Conservation (phyloP, 1,140 invertebrate species). For the Psix sp. region DNA sequence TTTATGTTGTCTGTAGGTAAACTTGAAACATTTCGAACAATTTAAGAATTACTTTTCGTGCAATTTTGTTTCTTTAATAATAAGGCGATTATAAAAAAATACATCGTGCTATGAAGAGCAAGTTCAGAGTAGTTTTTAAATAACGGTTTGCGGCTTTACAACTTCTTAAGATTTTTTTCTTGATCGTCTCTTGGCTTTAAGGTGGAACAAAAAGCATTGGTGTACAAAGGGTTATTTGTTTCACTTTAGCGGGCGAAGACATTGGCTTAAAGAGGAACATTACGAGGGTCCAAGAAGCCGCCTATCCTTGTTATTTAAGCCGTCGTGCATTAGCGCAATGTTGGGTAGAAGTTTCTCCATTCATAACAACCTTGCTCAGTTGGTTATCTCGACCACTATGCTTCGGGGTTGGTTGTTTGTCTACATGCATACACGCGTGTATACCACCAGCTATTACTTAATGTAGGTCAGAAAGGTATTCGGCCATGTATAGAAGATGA, state of each 20-base stretch:
- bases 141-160: too few relatives aligned
- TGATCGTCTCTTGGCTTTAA: too few relatives aligned
- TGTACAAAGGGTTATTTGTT: slow-evolving; percentile 16
- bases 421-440: slow-evolving; percentile 47
- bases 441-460: slow-evolving; percentile 55
- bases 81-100: too few relatives aligned
- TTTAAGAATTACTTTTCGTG: too few relatives aligned
- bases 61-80: too few relatives aligned
- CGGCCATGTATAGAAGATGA: slow-evolving; percentile 44
- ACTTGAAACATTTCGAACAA: too few relatives aligned
- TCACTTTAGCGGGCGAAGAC: slow-evolving; percentile 21
- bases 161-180: too few relatives aligned
- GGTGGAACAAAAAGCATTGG: slow-evolving; percentile 17
- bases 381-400: slow-evolving; percentile 54
- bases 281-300: slow-evolving; percentile 26
- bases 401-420: slow-evolving; percentile 59
- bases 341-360: slow-evolving; percentile 70
- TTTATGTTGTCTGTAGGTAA: too few relatives aligned
- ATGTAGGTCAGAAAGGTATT: slow-evolving; percentile 69
- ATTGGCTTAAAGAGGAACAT: slow-evolving; percentile 39
- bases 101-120: too few relatives aligned
- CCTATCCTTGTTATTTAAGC: slow-evolving; percentile 42
- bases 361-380: slow-evolving; percentile 66
- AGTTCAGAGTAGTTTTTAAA: too few relatives aligned
- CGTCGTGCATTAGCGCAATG: slow-evolving; percentile 60